Conservation (phyloP, 2,797 vertebrate genomes). For the Petrocephalus schoutedeni region DNA sequence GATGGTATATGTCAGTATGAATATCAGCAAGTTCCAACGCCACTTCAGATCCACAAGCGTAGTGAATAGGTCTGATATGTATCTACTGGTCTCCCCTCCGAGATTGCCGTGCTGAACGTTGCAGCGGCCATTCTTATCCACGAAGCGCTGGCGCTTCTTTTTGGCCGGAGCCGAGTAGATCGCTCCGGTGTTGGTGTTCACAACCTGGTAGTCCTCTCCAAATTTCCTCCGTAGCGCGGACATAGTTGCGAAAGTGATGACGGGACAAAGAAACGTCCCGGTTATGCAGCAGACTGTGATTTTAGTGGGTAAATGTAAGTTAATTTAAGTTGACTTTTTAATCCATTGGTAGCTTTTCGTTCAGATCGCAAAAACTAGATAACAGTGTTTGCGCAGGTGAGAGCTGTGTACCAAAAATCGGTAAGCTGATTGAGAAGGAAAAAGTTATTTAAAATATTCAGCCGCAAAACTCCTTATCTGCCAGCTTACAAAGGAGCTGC, state of each 20-base stretch:
- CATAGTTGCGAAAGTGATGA: slow-evolving; percentile 50
- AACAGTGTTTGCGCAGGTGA: neutral
- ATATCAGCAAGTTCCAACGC: slow-evolving; percentile 90
- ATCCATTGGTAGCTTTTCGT: slow-evolving; percentile 14
- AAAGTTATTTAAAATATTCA: neutral
- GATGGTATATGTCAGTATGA: slow-evolving; percentile 82
- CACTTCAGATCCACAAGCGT: slow-evolving; percentile 87
- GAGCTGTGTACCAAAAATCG: neutral
- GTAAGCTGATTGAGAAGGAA: neutral
- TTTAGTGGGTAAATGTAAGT: neutral
- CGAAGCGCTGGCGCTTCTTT: slow-evolving; percentile 79
- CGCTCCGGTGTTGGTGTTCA: slow-evolving; percentile 56
- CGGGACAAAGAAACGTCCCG: neutral
- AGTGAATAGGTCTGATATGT: slow-evolving; percentile 84
- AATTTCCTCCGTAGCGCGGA: slow-evolving; percentile 75
- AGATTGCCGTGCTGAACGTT: slow-evolving; percentile 88
- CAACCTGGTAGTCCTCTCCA: slow-evolving; percentile 79
- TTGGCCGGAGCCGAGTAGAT: slow-evolving; percentile 63
- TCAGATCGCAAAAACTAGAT: neutral
- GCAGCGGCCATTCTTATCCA: slow-evolving; percentile 88
- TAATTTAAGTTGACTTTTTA: neutral
- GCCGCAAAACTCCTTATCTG: neutral
- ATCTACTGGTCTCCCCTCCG: slow-evolving; percentile 79
- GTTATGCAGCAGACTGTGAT: neutral
- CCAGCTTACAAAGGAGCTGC: neutral